Base-by-base conservation (phyloP, 2,888 invertebrate genomes). In the Notocelia uddmanniana region DNA sequence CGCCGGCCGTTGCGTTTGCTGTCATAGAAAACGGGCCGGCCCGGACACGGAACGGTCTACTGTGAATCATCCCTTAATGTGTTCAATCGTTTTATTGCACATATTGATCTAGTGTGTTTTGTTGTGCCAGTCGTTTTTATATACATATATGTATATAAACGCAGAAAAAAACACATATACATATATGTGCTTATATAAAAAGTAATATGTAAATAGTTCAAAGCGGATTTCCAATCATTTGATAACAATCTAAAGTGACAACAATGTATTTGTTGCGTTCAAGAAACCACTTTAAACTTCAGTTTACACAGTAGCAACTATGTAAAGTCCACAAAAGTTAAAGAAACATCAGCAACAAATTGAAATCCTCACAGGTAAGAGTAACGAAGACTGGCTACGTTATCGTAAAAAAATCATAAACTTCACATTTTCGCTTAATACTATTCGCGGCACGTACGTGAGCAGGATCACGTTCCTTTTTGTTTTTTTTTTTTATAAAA, bases 401-500 rank as follows among this genome's bases (percentile, higher is more conserved):
- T 26, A 54, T 69, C 75, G 79, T 85, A 85, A 82, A 87, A 85
- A 87, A 86, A 86, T 87, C 85, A 86, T 88, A 87, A 86, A 85
- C 82, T 80, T 81, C 80, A 76, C 80, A 83, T 85, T 79, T 83
- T 73, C 76, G 52, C 74, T 76, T 72, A 74, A 78, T 75, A 74
- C 75, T 63, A 89, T 88, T 86, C 88, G 45, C 76, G 81, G 81
- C 91, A 89, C 89, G 90, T 87, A 78, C 75, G 68, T 64, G 76
- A 73, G 71, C 76, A 76, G 82, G 84, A 85, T 87, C 87, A 87
- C 89, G 86, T 88, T 79, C 83, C 75, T 82, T 79, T 83, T 85
- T 87, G 83, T 86, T 86, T 85, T 85, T 85, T 84, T 86, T 85
- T 84, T 85, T 85, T 83, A 82, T 82, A 80, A 79, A 83, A 83